These are phyloP conservation scores for Homalodisca vitripennis DNA, from an alignment of 1,140 invertebrate genomes.

Conservation along the genomic window DNA sequence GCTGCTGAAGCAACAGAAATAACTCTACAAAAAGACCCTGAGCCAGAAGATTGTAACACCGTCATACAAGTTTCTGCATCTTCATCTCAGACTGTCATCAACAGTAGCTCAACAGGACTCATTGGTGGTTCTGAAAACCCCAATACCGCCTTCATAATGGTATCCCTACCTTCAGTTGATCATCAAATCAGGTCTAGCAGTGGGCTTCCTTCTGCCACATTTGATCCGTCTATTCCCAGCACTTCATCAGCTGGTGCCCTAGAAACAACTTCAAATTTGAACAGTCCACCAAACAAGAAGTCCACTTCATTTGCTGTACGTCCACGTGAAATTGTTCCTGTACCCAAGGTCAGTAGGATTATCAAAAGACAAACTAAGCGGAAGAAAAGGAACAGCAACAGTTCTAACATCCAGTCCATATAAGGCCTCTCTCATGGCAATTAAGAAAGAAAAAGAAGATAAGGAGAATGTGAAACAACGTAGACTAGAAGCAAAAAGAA, in stretches of 20 bases:
- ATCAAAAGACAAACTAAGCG: slow-evolving; percentile 33
- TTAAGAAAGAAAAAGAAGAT: slow-evolving; percentile 28
- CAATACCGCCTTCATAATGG: not conserved
- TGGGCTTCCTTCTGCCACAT: not conserved
- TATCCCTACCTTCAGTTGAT: not conserved
- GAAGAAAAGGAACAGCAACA: slow-evolving; percentile 26
- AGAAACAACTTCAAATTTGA: not conserved
- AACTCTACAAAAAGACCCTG: slow-evolving; percentile 41
- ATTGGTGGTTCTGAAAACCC: not conserved
- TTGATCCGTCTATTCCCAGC: not conserved
- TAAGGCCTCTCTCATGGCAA: slow-evolving; percentile 37
- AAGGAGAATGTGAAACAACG: slow-evolving; percentile 5
- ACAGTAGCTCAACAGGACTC: not conserved
- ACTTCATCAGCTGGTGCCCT: not conserved
- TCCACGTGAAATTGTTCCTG: slow-evolving; percentile 25
- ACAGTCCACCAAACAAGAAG: not conserved
- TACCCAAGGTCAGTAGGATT: slow-evolving; percentile 33
- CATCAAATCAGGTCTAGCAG: not conserved
- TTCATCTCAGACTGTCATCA: not conserved
- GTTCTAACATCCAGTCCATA: slow-evolving; percentile 23
- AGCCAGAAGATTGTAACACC: not conserved
- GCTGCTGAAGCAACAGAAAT: slow-evolving; percentile 50
- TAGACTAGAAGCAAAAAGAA: not conserved
- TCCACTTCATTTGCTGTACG: slow-evolving; percentile 9
- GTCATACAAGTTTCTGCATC: not conserved